A percentile compares a stretch with the other conserved stretches of the same genome.
These are phyloP conservation scores for Schizopygopsis pylzovi DNA, from an alignment of 2,797 vertebrate species.

Conservation along the genomic window DNA sequence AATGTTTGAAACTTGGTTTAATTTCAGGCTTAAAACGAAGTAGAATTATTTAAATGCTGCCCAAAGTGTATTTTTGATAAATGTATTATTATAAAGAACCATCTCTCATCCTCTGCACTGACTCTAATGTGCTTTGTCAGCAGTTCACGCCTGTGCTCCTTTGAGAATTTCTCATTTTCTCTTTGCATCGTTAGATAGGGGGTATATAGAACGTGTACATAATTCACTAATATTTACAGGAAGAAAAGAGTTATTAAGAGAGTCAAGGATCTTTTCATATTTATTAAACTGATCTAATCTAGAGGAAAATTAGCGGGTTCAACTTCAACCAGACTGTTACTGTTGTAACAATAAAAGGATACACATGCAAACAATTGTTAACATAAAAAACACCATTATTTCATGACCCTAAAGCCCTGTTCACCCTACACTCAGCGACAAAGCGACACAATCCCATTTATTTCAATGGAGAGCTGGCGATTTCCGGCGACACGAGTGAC, in stretches of 20 bases:
- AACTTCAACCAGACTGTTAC: neutral
- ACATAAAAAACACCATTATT: neutral
- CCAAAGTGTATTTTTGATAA: neutral
- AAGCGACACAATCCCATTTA: too few relatives aligned
- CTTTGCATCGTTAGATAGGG: neutral
- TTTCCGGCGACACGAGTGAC: too few relatives aligned
- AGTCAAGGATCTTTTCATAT: neutral
- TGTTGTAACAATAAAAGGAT: neutral
- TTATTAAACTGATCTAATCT: neutral
- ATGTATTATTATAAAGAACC: slow-evolving; percentile 1
- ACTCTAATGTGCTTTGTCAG: slow-evolving; percentile 17
- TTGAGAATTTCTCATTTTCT: slow-evolving; percentile 2
- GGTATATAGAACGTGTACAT: neutral
- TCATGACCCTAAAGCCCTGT: neutral
- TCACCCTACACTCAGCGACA: too few relatives aligned
- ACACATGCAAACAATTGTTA: neutral
- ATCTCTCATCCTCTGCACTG: neutral
- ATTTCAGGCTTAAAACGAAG: neutral
- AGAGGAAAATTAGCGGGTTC: neutral
- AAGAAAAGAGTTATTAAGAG: neutral
- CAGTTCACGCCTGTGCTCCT: neutral
- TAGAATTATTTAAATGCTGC: neutral
- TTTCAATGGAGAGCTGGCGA: too few relatives aligned
- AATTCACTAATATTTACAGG: neutral
- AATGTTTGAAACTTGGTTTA: neutral